Evolutionary conservation across 1,140 invertebrate genomes (phyloP), one percentile per base, ranked within the genome.

Genomic region (Leucophenga varia): DNA sequence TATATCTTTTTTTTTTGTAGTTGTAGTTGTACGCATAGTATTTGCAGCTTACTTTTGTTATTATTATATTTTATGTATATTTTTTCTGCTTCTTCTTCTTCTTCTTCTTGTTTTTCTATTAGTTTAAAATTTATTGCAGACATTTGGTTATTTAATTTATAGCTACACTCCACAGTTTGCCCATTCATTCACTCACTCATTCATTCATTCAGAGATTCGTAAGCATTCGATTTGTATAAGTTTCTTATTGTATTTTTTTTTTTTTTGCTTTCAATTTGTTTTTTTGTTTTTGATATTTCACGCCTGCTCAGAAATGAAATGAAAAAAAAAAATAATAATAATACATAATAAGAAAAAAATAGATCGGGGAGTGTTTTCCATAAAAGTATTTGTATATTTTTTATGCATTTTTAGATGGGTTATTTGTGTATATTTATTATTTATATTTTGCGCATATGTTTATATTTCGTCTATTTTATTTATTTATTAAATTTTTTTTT

Each of bases 41-140:
- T n/a, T n/a, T n/a, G n/a, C n/a, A n/a, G n/a, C n/a, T n/a, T n/a
- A n/a, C n/a, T n/a, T n/a, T n/a, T n/a, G n/a, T n/a, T n/a, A n/a
- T n/a, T n/a, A 64, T 43, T 64, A 48, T 67, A 67, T 65, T 67
- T 65, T n/a, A n/a, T n/a, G n/a, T n/a, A n/a, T n/a, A n/a, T 64
- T 64, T 49, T 61, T 58, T 59, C 52, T 67, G 63, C 31, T 13
- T 44, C 51, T 40, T 49, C 48, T n/a, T n/a, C n/a, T n/a, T n/a
- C 44, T 43, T 43, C 41, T 50, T 51, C n/a, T n/a, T n/a, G n/a
- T 25, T 40, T 56, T 39, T 61, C 57, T 63, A 67, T 67, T 53
- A 43, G 43, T 52, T 59, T 37, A 47, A 58, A 67, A 67, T 67
- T 67, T 67, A 67, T 67, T 67, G 63, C 63, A 67, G 63, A 52